These are phyloP conservation scores for Temnothorax ravouxi DNA, from an alignment of 2,888 invertebrate species.

Conservation along the genomic window DNA sequence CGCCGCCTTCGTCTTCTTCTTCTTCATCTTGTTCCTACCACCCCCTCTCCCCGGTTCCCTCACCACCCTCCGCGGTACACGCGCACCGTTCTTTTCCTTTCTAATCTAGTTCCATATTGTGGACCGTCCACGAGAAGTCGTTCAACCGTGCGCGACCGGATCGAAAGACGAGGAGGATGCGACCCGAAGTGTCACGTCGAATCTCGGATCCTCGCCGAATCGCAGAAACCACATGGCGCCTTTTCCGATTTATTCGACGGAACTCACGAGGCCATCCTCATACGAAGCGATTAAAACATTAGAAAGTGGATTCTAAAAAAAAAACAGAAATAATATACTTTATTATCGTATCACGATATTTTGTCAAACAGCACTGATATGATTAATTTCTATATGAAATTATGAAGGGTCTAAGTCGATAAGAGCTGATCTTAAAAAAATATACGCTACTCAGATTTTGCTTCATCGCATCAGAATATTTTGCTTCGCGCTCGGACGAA, in stretches of 20 bases:
- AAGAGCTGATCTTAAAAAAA: neutral
- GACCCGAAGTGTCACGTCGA: constrained; percentile 31
- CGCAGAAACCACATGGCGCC: constrained; percentile 22
- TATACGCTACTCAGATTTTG: neutral
- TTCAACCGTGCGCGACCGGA: constrained; percentile 54
- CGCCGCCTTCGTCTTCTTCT: constrained; percentile 57
- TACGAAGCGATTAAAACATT: neutral
- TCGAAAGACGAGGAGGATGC: constrained; percentile 34
- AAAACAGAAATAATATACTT: neutral
- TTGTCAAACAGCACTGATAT: neutral
- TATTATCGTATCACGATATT: neutral
- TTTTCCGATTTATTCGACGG: constrained; percentile 55
- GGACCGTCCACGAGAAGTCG: constrained; percentile 39
- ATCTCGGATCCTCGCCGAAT: constrained; percentile 51
- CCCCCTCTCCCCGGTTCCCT: neutral
- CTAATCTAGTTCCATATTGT: constrained; percentile 56
- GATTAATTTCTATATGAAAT: neutral
- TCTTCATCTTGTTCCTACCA: constrained; percentile 38
- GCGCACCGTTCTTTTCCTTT: constrained; percentile 7
- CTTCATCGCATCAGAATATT: neutral
- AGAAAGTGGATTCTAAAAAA: neutral
- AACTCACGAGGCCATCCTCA: neutral
- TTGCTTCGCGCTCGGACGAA: neutral
- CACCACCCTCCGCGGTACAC: neutral
- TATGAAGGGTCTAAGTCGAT: neutral